Conservation (phyloP, 1,140 invertebrate genomes). For the Tribolium madens region DNA sequence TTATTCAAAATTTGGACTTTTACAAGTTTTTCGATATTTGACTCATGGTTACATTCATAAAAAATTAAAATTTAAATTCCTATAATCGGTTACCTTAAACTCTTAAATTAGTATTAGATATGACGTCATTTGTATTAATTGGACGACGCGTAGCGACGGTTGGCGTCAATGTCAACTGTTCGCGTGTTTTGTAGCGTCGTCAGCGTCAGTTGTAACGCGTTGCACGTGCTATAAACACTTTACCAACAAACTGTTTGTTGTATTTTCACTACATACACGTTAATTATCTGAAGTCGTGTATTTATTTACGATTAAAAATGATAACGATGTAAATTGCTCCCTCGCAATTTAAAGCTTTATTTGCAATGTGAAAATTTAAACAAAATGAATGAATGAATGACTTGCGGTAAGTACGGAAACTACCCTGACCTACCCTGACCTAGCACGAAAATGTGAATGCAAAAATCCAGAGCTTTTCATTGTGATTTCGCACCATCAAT, state of each 20-base stretch:
- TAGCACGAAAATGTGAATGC: not conserved
- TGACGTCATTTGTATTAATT: conserved; percentile 51
- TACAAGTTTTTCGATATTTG: not conserved
- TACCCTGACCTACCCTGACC: not conserved
- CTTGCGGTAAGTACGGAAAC: conserved; percentile 6
- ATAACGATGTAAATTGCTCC: not conserved
- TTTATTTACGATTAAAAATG: conserved; percentile 9
- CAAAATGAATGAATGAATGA: not conserved
- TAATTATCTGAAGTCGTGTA: conserved; percentile 5
- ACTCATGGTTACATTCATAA: not conserved
- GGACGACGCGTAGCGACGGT: conserved; percentile 50
- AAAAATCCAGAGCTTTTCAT: not conserved
- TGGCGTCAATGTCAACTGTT: conserved; percentile 41
- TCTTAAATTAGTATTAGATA: not conserved
- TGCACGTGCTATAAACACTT: conserved; percentile 21
- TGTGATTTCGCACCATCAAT: too few relatives aligned
- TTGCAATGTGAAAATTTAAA: not conserved
- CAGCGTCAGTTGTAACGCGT: conserved; percentile 18
- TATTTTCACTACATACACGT: not conserved
- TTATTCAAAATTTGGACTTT: too few relatives aligned
- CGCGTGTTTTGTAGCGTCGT: conserved; percentile 7
- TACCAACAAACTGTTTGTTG: not conserved
- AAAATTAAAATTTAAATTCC: not conserved
- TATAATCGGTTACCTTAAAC: not conserved
- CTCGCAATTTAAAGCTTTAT: not conserved